Evolutionary conservation across 2,888 invertebrate genomes (phyloP).

Genomic region (Ferrisia virgata): DNA sequence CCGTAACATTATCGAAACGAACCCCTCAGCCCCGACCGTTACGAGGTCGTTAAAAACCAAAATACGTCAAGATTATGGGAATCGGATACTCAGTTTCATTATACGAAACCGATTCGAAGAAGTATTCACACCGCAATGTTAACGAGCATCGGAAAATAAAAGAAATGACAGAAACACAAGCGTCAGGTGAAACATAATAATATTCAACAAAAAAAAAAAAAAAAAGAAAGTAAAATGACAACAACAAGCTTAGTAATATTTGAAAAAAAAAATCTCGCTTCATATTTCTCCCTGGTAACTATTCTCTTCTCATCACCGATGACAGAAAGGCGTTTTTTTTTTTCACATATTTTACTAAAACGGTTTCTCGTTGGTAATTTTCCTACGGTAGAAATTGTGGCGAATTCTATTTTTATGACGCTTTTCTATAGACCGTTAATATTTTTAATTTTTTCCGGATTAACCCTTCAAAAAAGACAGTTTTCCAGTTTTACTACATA

Average conservation of each 20-base stretch:
- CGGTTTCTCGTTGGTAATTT: background rate
- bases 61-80: background rate
- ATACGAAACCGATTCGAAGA: background rate
- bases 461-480: background rate
- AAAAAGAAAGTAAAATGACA: background rate
- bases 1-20: background rate
- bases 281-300: background rate
- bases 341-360: background rate
- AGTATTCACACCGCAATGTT: background rate
- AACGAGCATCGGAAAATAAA: background rate
- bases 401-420: background rate
- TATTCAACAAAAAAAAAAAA: background rate
- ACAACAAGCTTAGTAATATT: background rate
- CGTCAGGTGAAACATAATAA: slow-evolving; percentile 27
- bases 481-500: background rate
- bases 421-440: background rate
- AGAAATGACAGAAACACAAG: slow-evolving; percentile 9
- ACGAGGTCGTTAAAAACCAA: background rate
- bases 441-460: background rate
- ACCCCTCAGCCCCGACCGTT: background rate
- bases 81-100: background rate
- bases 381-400: background rate
- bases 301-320: background rate
- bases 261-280: background rate
- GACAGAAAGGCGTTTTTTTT: slow-evolving; percentile 3